phyloP scores from a whole-genome alignment of 2,797 vertebrate species.

The Urocyon cinereoargenteus region DNA sequence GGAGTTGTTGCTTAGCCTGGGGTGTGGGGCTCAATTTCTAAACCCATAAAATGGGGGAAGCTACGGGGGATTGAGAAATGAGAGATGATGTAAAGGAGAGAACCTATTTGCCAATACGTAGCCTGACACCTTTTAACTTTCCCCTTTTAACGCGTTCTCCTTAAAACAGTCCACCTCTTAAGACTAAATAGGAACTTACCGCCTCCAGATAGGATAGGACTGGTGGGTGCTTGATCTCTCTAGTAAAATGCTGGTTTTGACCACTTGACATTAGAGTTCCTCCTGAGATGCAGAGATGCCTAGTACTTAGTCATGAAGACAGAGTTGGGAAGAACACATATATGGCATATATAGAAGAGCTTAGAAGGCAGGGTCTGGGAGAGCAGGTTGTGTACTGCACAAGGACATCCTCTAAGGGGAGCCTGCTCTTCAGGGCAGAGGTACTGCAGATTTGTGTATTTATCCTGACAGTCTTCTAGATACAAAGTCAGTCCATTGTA shows the following conservation, averaged over 20 bases:
- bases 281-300: neutral
- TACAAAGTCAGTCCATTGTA: neutral
- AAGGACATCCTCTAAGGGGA: neutral
- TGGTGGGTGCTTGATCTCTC: neutral
- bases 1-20: neutral
- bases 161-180: neutral
- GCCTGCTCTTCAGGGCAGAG: neutral
- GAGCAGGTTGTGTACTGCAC: neutral
- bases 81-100: neutral
- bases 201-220: neutral
- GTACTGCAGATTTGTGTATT: neutral
- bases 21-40: neutral
- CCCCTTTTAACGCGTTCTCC: neutral
- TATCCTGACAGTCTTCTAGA: neutral
- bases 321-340: neutral
- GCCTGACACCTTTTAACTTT: neutral
- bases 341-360: accelerated
- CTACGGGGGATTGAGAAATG: neutral
- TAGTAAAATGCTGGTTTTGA: neutral
- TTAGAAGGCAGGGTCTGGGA: neutral
- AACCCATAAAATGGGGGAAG: neutral
- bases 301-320: neutral
- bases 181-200: neutral
- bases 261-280: neutral
- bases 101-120: neutral